Conservation (phyloP, 2,113 vertebrate genomes). For the Capra hircus region DNA sequence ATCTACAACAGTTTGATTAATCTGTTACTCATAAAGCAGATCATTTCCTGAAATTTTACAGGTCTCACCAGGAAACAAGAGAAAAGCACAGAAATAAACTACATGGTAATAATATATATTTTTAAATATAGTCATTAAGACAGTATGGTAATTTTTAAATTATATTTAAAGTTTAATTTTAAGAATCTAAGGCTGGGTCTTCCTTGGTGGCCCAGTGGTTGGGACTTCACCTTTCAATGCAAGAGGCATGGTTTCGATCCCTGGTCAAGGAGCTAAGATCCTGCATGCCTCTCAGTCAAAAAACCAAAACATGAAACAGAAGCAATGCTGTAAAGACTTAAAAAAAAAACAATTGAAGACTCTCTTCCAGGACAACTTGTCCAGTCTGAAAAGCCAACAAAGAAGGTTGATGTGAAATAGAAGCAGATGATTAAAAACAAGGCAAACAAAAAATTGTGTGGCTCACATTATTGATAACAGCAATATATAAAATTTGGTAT, state of each 20-base stretch:
- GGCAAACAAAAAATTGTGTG: not conserved
- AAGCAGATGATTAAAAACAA: conserved; percentile 5
- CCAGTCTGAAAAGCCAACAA: not conserved
- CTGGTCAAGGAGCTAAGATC: not conserved
- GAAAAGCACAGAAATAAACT: conserved; percentile 1
- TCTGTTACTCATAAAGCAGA: conserved; percentile 10
- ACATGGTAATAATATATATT: not conserved
- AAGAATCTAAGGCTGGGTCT: not conserved
- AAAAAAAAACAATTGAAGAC: not conserved
- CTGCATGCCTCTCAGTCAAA: not conserved
- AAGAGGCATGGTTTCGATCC: not conserved
- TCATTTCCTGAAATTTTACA: not conserved
- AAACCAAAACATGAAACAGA: not conserved
- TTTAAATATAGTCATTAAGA: not conserved
- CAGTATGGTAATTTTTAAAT: no score
- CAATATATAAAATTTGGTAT: not conserved
- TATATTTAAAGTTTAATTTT: conserved; percentile 15
- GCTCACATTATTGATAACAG: not conserved
- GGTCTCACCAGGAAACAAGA: not conserved
- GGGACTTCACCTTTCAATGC: not conserved
- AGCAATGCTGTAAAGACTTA: not conserved
- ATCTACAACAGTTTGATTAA: not conserved
- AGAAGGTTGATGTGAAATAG: not conserved
- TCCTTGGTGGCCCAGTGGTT: not conserved
- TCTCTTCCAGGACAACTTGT: not conserved